Evolutionary conservation across 2,888 invertebrate genomes (phyloP), one percentile per base, ranked within the genome.

Genomic region (Acleris literana): DNA sequence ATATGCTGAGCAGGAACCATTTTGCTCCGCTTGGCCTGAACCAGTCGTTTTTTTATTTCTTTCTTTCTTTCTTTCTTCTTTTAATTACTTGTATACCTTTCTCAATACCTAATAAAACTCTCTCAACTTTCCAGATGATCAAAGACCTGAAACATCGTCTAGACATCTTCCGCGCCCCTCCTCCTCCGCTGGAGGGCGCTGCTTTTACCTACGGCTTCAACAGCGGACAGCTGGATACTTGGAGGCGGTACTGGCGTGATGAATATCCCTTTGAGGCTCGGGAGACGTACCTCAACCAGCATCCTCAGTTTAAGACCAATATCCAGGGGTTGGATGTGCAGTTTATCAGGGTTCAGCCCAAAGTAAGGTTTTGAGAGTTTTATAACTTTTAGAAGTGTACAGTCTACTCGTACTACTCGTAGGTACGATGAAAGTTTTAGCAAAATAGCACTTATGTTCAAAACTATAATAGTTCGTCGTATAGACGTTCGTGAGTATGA

Each of bases 161-260:
- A 0, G 82, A 81, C 53, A 83, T 80, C 49, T 82, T 80, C 56
- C 79, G 85, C 3, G 66, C 74, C 1, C 76, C 82, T 46, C 83
- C 93, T 0, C 91, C 93, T 5, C 95, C 96, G 0, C 83, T 96
- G n/a, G 95, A 96, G 84, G 95, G 94, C 20, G 89, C 93, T 0
- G 94, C 91, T 1, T 97, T 97, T 84, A 93, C 95, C 72, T 98
- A 97, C 80, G 98, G 98, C 0, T 95, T 98, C 81, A 96, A 97
- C 79, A 90, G 94, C 0, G 93, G 94, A 1, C 94, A 94, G 64
- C 80, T 97, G 20, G 87, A 94, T 54, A 87, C 92, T 52, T 93
- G 97, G 74, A 76, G 96, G 1, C 90, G 94, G 11, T 96, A 97
- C 85, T 99, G 99, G 99, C 93, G 93, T 2, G 94, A 94, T 2